Percentiles rank a stretch among this genome's conserved stretches.
Conservation (phyloP, 30 jellyfish, hydroid and myxozoan species). For the Aurelia sp. region DNA sequence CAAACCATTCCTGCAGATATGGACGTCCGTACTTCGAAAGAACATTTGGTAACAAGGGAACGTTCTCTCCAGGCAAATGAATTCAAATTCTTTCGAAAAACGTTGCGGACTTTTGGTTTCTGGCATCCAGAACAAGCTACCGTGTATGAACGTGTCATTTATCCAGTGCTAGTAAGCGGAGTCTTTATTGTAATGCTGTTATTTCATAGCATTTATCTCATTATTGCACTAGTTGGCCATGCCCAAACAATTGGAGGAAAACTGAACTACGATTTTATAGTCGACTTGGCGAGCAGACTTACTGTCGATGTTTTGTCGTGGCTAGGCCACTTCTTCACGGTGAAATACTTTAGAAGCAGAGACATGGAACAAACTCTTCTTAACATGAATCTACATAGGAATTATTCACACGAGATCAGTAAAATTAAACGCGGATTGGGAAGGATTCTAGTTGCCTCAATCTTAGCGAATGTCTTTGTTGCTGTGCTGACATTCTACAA, state of each 20-base stretch:
- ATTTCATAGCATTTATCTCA: background rate
- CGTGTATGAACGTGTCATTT: background rate
- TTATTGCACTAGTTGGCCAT: background rate
- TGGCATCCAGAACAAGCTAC: slow-evolving; percentile 22
- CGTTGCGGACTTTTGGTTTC: slow-evolving; percentile 1
- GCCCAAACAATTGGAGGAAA: background rate
- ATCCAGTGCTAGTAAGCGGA: slow-evolving; percentile 22
- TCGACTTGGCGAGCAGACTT: slow-evolving; percentile 6
- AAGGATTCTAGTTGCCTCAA: background rate
- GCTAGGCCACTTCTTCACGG: slow-evolving; percentile 28
- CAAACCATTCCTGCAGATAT: too few relatives aligned
- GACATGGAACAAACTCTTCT: slow-evolving; percentile 25
- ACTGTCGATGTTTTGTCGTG: slow-evolving; percentile 24
- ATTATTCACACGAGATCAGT: background rate
- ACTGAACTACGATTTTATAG: background rate
- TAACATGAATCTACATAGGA: background rate
- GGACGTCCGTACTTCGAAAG: too few relatives aligned
- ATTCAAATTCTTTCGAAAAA: background rate
- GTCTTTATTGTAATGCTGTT: slow-evolving; percentile 12
- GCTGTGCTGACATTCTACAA: background rate
- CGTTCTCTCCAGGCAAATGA: background rate
- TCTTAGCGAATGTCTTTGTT: background rate
- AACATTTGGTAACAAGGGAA: too few relatives aligned
- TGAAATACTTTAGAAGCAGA: slow-evolving; percentile 10
- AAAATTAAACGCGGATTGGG: background rate